A percentile compares a stretch with the other conserved stretches of the same genome.
phyloP scores from a whole-genome alignment of 2,113 vertebrate genomes.

The Ctenodactylus gundi region DNA sequence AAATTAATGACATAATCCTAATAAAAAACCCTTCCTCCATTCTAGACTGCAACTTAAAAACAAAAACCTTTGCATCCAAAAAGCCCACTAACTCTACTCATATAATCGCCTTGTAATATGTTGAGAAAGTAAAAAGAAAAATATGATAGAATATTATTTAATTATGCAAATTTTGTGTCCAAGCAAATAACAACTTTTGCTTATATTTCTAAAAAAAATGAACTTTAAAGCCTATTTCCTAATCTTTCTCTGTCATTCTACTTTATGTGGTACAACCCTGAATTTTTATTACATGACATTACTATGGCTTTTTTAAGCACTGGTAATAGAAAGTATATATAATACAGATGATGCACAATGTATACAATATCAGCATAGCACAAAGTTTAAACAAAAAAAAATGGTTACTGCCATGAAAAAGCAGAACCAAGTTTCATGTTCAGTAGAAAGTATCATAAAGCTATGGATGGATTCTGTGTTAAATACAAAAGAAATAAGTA shows the following conservation, averaged over 20 bases:
- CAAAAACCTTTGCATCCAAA: neutral
- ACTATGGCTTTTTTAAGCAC: neutral
- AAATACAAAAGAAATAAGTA: neutral
- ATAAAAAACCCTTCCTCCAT: neutral
- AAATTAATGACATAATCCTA: conserved; percentile 33
- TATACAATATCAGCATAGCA: neutral
- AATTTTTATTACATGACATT: neutral
- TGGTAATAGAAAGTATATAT: neutral
- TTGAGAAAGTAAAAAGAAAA: conserved; percentile 21
- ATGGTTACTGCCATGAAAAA: neutral
- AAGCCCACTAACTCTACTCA: neutral
- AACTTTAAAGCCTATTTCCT: neutral
- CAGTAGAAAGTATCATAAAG: neutral
- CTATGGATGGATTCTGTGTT: neutral
- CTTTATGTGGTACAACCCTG: neutral
- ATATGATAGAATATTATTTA: neutral
- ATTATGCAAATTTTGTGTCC: neutral
- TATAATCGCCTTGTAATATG: neutral
- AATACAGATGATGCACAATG: no score
- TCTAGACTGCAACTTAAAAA: neutral
- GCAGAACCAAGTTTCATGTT: neutral
- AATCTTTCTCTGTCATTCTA: neutral
- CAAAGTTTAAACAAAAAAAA: neutral
- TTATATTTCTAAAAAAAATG: neutral
- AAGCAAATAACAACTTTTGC: neutral